Evolutionary conservation across 2,888 invertebrate genomes (phyloP).

Genomic region (Amiota communis): DNA sequence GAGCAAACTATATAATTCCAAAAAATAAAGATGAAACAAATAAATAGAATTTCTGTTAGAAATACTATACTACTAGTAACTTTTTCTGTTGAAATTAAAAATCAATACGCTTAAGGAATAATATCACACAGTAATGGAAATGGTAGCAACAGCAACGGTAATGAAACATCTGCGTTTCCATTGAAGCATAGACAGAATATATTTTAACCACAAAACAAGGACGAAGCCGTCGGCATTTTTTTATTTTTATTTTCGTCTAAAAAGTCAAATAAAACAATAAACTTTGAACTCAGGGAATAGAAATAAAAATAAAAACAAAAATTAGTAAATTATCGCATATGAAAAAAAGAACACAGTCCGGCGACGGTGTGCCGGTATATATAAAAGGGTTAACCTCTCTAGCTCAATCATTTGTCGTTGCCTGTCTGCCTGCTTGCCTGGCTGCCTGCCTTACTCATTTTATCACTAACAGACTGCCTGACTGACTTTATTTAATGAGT

Average conservation of each 20-base stretch:
- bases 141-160: too few species aligned
- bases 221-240: too few species aligned
- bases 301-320: too few species aligned
- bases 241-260: too few species aligned
- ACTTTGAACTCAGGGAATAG: background rate
- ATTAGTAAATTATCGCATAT: too few species aligned
- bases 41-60: too few species aligned
- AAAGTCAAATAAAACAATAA: conserved; percentile 25
- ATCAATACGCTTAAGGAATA: conserved; percentile 19
- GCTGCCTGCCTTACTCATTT: background rate
- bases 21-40: background rate
- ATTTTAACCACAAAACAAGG: background rate
- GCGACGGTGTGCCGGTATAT: too few species aligned
- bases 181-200: background rate
- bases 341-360: too few species aligned
- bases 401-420: too few species aligned
- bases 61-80: conserved; percentile 4
- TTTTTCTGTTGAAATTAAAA: conserved; percentile 24
- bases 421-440: background rate
- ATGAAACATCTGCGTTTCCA: too few species aligned
- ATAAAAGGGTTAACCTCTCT: too few species aligned
- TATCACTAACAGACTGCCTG: background rate
- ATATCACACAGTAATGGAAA: background rate
- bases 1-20: too few species aligned
- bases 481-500: conserved; percentile 19